phyloP scores from a whole-genome alignment of 2,797 vertebrate genomes.

The Liasis olivaceus region DNA sequence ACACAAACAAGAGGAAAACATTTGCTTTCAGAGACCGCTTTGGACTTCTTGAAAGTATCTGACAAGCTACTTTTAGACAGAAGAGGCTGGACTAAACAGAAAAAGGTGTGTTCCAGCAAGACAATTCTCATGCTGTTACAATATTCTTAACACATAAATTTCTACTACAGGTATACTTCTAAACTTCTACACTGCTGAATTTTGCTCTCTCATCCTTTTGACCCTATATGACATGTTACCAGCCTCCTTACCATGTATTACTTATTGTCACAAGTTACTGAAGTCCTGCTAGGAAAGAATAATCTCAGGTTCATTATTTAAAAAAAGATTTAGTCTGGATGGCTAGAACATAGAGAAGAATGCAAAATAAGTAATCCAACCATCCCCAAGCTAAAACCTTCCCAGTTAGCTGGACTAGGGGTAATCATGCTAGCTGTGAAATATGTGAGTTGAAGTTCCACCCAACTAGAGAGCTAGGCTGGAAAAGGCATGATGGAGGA shows the following conservation, averaged over 20 bases:
- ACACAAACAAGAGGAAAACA: neutral
- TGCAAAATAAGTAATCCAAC: neutral
- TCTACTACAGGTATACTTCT: neutral
- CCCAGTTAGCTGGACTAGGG: neutral
- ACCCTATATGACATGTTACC: too few relatives aligned
- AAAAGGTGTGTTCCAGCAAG: neutral
- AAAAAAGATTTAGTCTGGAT: neutral
- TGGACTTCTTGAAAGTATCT: neutral
- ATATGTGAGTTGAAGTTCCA: neutral
- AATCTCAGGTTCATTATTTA: neutral
- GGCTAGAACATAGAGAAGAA: neutral
- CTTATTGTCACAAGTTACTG: neutral
- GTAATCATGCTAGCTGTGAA: neutral
- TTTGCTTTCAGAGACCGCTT: neutral
- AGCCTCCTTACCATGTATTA: too few relatives aligned
- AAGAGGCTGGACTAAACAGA: neutral
- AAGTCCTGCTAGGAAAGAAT: neutral
- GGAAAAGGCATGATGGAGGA: neutral
- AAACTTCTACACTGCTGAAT: neutral
- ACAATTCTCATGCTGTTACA: neutral
- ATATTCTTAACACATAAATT: neutral
- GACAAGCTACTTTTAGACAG: too few relatives aligned
- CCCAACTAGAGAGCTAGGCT: neutral
- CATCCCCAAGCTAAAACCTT: neutral
- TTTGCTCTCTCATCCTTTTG: neutral